A percentile compares a stretch with the other conserved stretches of the same genome.
Conservation (phyloP, 2,888 invertebrate species). For the Oegoconia quadripuncta region DNA sequence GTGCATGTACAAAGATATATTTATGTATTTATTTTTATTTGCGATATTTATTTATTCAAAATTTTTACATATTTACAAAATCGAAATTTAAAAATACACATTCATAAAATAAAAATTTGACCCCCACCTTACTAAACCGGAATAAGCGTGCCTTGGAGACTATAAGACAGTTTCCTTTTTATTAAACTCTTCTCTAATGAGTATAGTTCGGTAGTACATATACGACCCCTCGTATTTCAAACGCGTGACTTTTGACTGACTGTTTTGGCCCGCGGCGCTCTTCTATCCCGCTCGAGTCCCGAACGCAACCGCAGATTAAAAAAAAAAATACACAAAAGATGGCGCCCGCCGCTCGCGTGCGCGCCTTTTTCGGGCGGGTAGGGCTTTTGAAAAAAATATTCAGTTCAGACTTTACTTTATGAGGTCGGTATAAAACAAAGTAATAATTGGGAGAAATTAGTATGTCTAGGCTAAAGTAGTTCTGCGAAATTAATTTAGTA, state of each 20-base stretch:
- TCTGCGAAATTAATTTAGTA: not conserved
- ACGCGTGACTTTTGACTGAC: slow-evolving; percentile 78
- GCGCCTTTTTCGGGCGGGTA: slow-evolving; percentile 48
- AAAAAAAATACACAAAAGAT: slow-evolving; percentile 56
- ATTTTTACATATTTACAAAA: too few relatives aligned
- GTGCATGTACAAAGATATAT: too few relatives aligned
- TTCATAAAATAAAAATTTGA: too few relatives aligned
- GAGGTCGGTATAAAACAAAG: slow-evolving; percentile 53
- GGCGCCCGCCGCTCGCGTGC: slow-evolving; percentile 67
- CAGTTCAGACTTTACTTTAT: slow-evolving; percentile 60
- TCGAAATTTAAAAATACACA: too few relatives aligned
- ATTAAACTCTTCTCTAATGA: too few relatives aligned
- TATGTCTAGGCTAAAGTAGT: slow-evolving; percentile 4
- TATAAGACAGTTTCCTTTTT: too few relatives aligned
- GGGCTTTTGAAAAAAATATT: slow-evolving; percentile 54
- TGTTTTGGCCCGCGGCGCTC: slow-evolving; percentile 63
- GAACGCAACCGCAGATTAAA: slow-evolving; percentile 56
- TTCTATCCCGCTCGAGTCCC: slow-evolving; percentile 41
- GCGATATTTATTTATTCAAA: too few relatives aligned
- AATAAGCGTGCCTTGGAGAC: too few relatives aligned
- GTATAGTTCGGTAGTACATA: not conserved
- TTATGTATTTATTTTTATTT: too few relatives aligned
- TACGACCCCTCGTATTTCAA: slow-evolving; percentile 22
- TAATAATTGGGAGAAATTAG: slow-evolving; percentile 34
- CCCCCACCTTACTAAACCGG: too few relatives aligned